Percentiles rank a stretch among this genome's conserved stretches.
Evolutionary conservation across 2,113 vertebrate genomes (phyloP).

Genomic region (Xyliphius kryptos): DNA sequence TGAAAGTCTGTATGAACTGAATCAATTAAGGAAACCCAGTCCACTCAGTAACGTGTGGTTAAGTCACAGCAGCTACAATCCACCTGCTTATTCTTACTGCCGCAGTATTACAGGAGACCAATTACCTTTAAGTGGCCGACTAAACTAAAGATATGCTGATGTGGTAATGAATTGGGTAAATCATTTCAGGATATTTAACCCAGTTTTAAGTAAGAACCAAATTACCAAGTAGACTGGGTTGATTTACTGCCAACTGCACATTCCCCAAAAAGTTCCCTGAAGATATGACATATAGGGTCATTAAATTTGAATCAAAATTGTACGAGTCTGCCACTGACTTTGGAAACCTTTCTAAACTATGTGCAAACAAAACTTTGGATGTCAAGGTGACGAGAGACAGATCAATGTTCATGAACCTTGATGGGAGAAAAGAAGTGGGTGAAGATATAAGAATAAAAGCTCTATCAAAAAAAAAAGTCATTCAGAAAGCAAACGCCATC

Average conservation of each 20-base stretch:
- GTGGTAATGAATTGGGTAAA: too few species aligned
- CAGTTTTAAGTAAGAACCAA: background rate
- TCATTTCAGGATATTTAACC: constrained; percentile 1
- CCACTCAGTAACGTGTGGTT: too few species aligned
- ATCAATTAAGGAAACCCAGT: too few species aligned
- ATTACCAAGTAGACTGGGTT: too few species aligned
- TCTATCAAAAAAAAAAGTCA: constrained; percentile 60
- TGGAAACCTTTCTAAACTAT: constrained; percentile 49
- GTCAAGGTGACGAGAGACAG: constrained; percentile 49
- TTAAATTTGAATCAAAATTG: constrained; percentile 23
- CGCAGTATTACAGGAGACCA: too few species aligned
- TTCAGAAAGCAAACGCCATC: constrained; percentile 54
- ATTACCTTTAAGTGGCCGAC: too few species aligned
- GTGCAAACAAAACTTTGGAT: constrained; percentile 61
- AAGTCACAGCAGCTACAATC: too few species aligned
- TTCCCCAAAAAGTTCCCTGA: background rate
- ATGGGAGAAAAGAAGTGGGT: constrained; percentile 47
- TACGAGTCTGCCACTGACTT: constrained; percentile 24
- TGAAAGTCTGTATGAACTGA: too few species aligned
- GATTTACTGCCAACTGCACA: too few species aligned
- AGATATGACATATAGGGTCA: constrained; percentile 17
- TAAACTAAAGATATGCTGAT: too few species aligned
- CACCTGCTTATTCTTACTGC: too few species aligned
- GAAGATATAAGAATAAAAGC: constrained; percentile 46
- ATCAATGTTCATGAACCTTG: constrained; percentile 47